phyloP scores from a whole-genome alignment of 2,888 invertebrate species.

The Drosophila eohydei region DNA sequence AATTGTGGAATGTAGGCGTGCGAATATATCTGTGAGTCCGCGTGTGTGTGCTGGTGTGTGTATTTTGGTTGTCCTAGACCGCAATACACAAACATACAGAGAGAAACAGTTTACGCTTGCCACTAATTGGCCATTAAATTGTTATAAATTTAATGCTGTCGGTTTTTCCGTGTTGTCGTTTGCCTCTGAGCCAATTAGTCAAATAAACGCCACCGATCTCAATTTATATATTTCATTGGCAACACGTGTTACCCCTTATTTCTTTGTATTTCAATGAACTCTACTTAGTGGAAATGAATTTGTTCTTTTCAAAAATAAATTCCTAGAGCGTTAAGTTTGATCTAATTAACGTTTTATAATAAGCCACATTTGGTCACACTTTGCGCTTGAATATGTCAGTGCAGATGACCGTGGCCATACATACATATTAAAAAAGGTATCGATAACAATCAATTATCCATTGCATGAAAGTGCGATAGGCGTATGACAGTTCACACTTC shows the following conservation, averaged over 20 bases:
- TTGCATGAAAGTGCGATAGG: neutral
- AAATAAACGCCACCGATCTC: conserved; percentile 30
- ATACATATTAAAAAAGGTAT: neutral
- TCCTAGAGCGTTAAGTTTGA: no score
- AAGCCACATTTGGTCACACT: conserved; percentile 1
- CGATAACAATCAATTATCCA: neutral
- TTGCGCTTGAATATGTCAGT: neutral
- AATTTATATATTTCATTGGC: conserved; percentile 21
- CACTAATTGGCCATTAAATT: conserved; percentile 80
- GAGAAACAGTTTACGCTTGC: conserved; percentile 57
- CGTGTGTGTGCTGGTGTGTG: conserved; percentile 11
- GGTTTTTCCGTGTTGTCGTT: conserved; percentile 63
- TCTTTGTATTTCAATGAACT: conserved; percentile 5
- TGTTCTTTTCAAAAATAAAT: neutral
- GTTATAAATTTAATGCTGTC: conserved; percentile 72
- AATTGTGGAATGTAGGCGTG: conserved; percentile 20
- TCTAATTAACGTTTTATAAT: neutral
- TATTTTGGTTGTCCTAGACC: conserved; percentile 42
- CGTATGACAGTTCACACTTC: neutral
- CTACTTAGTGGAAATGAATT: neutral
- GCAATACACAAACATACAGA: conserved; percentile 13
- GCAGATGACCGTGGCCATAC: no score
- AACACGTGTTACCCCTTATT: conserved; percentile 5
- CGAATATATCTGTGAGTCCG: neutral
- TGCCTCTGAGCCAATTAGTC: conserved; percentile 54